phyloP scores from a whole-genome alignment of 2,888 invertebrate genomes.

The Hyalella azteca region DNA sequence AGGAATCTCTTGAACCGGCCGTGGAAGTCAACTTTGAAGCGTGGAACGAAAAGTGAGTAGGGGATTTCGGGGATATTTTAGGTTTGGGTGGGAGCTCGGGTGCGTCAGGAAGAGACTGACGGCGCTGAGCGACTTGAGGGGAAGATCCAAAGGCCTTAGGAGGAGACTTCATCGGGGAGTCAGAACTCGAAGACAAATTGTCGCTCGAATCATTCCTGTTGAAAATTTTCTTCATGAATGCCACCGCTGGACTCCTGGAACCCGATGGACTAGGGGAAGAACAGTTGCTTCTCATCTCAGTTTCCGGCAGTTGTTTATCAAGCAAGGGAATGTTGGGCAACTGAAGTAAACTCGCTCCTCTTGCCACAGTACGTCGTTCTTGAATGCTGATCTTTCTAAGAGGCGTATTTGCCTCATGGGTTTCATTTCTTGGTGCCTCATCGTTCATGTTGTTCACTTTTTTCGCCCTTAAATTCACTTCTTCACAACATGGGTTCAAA shows the following conservation, averaged over 20 bases:
- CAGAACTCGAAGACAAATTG: constrained; percentile 1
- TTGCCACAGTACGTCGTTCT: neutral
- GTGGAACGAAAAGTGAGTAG: constrained; percentile 3
- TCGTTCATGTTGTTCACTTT: neutral
- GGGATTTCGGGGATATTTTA: neutral
- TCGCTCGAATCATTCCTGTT: neutral
- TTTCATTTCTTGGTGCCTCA: no score
- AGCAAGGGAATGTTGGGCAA: neutral
- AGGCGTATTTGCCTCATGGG: neutral
- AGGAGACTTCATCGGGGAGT: neutral
- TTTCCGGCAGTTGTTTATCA: neutral
- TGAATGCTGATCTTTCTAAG: neutral
- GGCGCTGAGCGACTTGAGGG: neutral
- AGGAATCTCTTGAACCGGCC: neutral
- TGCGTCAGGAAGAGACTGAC: constrained; percentile 8
- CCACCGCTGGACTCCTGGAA: neutral
- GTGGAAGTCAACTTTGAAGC: neutral
- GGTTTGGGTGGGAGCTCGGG: neutral
- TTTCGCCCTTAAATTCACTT: neutral
- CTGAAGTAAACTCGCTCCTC: neutral
- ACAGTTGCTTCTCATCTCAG: neutral
- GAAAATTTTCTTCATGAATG: constrained; percentile 24
- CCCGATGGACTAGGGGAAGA: neutral
- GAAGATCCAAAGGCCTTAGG: neutral
- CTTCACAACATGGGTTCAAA: neutral